Conservation (phyloP, 2,113 vertebrate species). For the Toxotes chatareus region DNA sequence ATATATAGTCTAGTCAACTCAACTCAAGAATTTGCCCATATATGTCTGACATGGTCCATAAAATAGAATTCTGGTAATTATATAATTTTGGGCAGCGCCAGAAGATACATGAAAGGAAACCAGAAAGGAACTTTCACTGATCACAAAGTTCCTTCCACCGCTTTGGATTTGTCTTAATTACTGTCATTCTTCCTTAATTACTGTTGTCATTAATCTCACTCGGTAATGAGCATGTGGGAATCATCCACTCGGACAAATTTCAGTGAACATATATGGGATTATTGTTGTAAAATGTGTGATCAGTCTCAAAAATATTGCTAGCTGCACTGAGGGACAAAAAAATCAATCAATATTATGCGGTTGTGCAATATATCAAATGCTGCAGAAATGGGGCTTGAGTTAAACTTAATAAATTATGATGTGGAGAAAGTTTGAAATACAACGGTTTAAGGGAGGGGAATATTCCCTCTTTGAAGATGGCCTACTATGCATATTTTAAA, state of each 20-base stretch:
- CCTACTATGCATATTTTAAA: conserved; percentile 38
- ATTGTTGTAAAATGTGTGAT: not conserved
- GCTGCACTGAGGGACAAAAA: not conserved
- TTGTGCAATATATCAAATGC: not conserved
- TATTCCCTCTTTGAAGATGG: conserved; percentile 30
- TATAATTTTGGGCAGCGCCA: conserved; percentile 30
- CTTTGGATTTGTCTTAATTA: conserved; percentile 40
- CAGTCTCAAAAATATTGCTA: not conserved
- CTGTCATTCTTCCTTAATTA: conserved; percentile 40
- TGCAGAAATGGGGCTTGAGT: conserved; percentile 1
- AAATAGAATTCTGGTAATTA: conserved; percentile 30
- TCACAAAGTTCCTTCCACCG: conserved; percentile 37
- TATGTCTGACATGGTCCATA: conserved; percentile 8
- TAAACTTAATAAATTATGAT: conserved; percentile 33
- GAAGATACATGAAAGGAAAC: conserved; percentile 30
- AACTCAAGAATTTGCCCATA: conserved; percentile 10
- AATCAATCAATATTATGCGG: not conserved
- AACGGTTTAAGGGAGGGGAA: not conserved
- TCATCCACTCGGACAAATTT: conserved; percentile 16
- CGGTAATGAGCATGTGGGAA: conserved; percentile 31
- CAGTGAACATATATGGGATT: not conserved
- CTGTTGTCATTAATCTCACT: conserved; percentile 27
- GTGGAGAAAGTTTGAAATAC: conserved; percentile 26
- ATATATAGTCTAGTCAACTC: not conserved
- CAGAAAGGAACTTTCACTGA: conserved; percentile 20